A percentile compares a stretch with the other conserved stretches of the same genome.
phyloP scores from a whole-genome alignment of 2,113 vertebrate species.

The Ophthalmolycus amberensis region DNA sequence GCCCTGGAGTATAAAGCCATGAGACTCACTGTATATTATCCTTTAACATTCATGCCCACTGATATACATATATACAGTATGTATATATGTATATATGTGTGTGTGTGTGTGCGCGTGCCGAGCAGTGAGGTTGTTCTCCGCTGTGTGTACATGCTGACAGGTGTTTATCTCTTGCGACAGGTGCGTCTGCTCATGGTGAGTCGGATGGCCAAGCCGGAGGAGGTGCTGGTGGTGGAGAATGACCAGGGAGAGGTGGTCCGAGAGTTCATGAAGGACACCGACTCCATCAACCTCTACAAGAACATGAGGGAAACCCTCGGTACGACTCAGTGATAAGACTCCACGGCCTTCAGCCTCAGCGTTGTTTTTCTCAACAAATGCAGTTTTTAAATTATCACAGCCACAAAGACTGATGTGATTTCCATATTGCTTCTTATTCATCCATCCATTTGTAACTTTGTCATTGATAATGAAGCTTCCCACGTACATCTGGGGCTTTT shows the following conservation, averaged over 20 bases:
- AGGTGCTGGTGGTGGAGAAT: slow-evolving; percentile 98
- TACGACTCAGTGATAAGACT: slow-evolving; percentile 69
- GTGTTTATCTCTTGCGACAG: slow-evolving; percentile 74
- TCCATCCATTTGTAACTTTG: neutral
- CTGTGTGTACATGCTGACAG: slow-evolving; percentile 25
- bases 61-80: neutral
- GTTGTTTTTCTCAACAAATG: neutral
- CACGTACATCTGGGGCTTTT: neutral
- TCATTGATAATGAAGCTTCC: too few relatives aligned
- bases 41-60: neutral
- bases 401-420: neutral
- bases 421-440: neutral
- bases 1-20: neutral
- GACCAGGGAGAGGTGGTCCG: slow-evolving; percentile 98
- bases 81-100: too few relatives aligned
- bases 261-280: slow-evolving; percentile 99
- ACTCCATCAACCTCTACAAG: slow-evolving; percentile 99
- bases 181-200: slow-evolving; percentile 98
- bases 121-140: neutral
- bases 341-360: neutral
- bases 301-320: slow-evolving; percentile 99
- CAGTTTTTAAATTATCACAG: neutral
- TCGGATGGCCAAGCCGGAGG: slow-evolving; percentile 98
- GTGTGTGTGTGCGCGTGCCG: neutral
- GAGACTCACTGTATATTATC: neutral